Conservation (phyloP, 2,113 vertebrate species). For the Gavialis gangeticus region DNA sequence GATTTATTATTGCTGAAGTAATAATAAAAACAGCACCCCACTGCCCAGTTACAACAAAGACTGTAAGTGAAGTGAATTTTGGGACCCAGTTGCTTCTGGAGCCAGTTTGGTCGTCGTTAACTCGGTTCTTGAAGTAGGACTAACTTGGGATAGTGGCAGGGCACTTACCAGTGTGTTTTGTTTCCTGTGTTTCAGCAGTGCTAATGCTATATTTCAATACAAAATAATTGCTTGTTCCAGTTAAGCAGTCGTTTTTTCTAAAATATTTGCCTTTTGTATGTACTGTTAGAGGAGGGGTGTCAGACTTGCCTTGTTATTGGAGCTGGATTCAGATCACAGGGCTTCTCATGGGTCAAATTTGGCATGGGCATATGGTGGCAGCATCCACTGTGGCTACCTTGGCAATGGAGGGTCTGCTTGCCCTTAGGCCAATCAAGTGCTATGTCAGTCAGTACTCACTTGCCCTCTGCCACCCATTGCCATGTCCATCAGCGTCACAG, state of each 20-base stretch:
- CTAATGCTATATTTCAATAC: neutral
- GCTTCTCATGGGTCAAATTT: no score
- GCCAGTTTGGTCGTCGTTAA: neutral
- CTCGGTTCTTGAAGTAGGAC: fast-evolving
- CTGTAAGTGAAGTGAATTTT: neutral
- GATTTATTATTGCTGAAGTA: neutral
- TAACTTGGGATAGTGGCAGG: neutral
- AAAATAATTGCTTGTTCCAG: neutral
- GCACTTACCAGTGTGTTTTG: neutral
- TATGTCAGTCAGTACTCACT: no score
- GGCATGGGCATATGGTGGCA: no score
- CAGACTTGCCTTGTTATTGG: no score
- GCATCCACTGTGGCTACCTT: no score
- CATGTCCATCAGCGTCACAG: no score
- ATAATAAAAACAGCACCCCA: neutral
- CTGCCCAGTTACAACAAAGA: neutral
- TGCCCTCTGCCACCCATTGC: no score
- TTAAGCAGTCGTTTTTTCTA: neutral
- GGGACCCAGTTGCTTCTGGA: neutral
- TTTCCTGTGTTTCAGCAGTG: neutral
- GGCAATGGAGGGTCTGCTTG: no score
- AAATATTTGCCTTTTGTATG: neutral
- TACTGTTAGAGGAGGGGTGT: neutral
- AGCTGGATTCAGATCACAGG: no score
- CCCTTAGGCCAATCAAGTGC: no score